Evolutionary conservation across 2,888 invertebrate species (phyloP), one percentile per base, ranked within the genome.

Genomic region (Stramonita haemastoma): DNA sequence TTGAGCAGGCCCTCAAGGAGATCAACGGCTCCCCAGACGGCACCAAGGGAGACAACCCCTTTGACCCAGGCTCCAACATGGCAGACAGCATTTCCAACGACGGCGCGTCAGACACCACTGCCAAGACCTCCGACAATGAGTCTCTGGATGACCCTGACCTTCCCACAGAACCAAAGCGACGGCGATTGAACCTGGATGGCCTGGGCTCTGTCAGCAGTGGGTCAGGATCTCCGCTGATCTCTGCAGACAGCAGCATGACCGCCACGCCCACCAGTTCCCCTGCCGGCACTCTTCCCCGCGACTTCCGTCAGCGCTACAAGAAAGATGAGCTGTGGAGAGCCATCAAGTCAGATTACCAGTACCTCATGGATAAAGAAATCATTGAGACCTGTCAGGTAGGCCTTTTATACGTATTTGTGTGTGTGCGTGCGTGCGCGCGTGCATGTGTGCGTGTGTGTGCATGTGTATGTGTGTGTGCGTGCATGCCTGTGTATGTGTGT

Each of bases 311-410:
- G 90, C 92, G 92, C 88, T 95, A 97, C 95, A 97, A 97, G 94
- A 97, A 97, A 96, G 95, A 96, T 92, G 98, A 98, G 95, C 98
- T 98, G 93, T 98, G 98, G 98, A 98, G 98, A 92, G 97, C 98
- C 91, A 97, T 98, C 94, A 98, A 98, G 96, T 98, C 98, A 90
- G 98, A 98, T 96, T 98, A 98, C 96, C 98, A 98, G 96, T 99
- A 98, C 96, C 98, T 99, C 95, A 98, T 99, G 98, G 98, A 98
- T 96, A 98, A 98, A 95, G 98, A 98, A 96, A 97, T 99, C 93
- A 98, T 99, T 91, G 98, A 98, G 95, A 97, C 98, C 93, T 98
- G 98, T 97, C 97, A 97, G 96, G 97, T 97, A 96, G 93, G 92
- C 8, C 17, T 66, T 22, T 19, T 60, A 15, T 60, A 60, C 60